Base-by-base conservation (phyloP, 2,113 vertebrate genomes). In the Myiopsitta monachus region DNA sequence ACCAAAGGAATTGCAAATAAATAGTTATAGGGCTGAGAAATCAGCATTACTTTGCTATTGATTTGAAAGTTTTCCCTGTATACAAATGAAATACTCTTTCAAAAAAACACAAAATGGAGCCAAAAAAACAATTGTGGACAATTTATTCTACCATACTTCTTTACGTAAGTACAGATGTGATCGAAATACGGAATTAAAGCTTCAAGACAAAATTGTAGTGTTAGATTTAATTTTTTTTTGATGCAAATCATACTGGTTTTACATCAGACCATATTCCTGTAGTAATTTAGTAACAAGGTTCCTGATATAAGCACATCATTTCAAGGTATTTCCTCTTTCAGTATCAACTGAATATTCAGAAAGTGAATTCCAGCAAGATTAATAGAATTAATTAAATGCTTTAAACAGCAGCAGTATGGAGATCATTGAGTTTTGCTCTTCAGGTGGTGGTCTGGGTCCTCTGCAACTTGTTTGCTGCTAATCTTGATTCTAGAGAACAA, bases 1-100 rank as follows among this genome's bases (percentile, higher is more conserved):
- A 85, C 7, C 76, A 83, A 85, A 86, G 57, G 61, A 94, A 95
- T 93, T 87, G 92, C 75, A 82, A 94, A 59, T 76, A 70, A 88
- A 64, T 54, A 51, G 47, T 81, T 63, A 54, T 38, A 85, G 21
- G 67, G 68, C 77, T 70, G 52, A 52, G 74, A 96, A 88, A 93
- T 84, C 88, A 93, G 59, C 54, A 75, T 9, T 62, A 79, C 84
- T 70, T 92, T 95, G 52, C n/a, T 76, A 61, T 18, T 52, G 27
- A 75, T 26, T 33, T 8, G 33, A 54, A 57, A 44, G 18, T 47
- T 67, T 83, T 73, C n/a, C 3, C 14, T 61, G 28, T 84, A 24
- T 46, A 68, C 39, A 82, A 57, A 49, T 41, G 26, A 51, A 75
- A 73, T 94, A 84, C 72, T 88, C 14, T 59, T 87, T 90, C 24